Conservation (phyloP, 1,140 invertebrate species). For the Ostrea edulis region DNA sequence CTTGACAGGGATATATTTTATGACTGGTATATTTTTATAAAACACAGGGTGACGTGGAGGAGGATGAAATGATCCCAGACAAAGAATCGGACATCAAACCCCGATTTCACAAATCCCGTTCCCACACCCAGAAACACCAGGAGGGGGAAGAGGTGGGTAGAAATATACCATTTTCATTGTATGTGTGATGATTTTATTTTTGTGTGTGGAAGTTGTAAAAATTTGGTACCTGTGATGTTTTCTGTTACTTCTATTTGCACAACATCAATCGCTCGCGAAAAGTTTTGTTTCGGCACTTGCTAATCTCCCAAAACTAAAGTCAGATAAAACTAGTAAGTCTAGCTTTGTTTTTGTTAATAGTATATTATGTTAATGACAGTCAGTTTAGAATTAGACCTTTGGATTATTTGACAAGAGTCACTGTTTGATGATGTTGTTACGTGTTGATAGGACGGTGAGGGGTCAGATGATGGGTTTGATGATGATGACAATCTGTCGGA, state of each 20-base stretch:
- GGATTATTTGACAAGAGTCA: neutral
- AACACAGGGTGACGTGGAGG: constrained; percentile 86
- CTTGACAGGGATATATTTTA: neutral
- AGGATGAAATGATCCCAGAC: constrained; percentile 98
- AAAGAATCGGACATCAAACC: constrained; percentile 98
- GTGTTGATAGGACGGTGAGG: constrained; percentile 85
- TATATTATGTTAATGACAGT: too few relatives aligned
- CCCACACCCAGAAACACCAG: constrained; percentile 84
- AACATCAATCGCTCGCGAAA: too few relatives aligned
- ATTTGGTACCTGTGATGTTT: neutral
- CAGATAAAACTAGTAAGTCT: too few relatives aligned
- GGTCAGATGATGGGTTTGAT: constrained; percentile 76
- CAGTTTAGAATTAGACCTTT: neutral
- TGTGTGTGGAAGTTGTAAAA: neutral
- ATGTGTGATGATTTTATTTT: neutral
- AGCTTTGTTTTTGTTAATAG: too few relatives aligned
- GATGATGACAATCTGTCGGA: constrained; percentile 95
- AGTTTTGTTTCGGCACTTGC: too few relatives aligned
- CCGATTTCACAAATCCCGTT: constrained; percentile 93
- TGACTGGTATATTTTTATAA: neutral
- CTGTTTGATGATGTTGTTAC: neutral
- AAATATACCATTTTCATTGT: neutral
- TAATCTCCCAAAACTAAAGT: too few relatives aligned
- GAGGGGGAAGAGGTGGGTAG: constrained; percentile 70
- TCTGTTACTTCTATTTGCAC: too few relatives aligned